These are phyloP conservation scores for Tupaia chinensis DNA, from an alignment of 2,113 vertebrate genomes.

Conservation along the genomic window DNA sequence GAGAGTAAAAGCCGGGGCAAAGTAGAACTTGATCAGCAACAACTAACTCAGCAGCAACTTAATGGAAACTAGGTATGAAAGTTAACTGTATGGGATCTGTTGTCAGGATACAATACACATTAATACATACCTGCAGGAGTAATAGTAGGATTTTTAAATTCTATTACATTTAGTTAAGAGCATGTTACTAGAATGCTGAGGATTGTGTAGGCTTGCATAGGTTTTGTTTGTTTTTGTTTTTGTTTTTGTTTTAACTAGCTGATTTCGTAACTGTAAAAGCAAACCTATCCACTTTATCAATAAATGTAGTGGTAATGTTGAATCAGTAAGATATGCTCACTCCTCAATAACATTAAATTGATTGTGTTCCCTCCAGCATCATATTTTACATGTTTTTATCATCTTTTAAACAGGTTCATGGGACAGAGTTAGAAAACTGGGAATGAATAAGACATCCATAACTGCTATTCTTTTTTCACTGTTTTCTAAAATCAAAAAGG, in stretches of 20 bases:
- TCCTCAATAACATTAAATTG: conserved; percentile 77
- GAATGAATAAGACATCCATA: conserved; percentile 91
- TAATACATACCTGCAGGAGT: conserved; percentile 69
- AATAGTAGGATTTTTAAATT: conserved; percentile 84
- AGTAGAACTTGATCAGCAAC: conserved; percentile 90
- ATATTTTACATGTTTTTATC: conserved; percentile 88
- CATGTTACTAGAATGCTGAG: conserved; percentile 85
- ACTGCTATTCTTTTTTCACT: conserved; percentile 89
- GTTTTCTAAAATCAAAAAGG: conserved; percentile 89
- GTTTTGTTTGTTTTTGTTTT: not conserved
- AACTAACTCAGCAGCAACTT: conserved; percentile 92
- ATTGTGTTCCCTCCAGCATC: conserved; percentile 75
- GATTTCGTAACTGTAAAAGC: conserved; percentile 83
- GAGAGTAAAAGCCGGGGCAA: conserved; percentile 97
- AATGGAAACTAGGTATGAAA: conserved; percentile 97
- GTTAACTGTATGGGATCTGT: conserved; percentile 80
- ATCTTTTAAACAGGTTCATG: conserved; percentile 91
- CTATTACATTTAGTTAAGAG: conserved; percentile 82
- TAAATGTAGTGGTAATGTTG: conserved; percentile 84
- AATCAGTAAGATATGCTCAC: conserved; percentile 81
- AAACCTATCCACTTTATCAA: conserved; percentile 78
- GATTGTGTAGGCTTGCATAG: conserved; percentile 81
- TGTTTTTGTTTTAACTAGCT: conserved; percentile 55
- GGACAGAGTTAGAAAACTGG: conserved; percentile 91
- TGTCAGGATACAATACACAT: conserved; percentile 69